phyloP scores from a whole-genome alignment of 92 coral and sea anemone genomes.

The Bergia puertoricense region DNA sequence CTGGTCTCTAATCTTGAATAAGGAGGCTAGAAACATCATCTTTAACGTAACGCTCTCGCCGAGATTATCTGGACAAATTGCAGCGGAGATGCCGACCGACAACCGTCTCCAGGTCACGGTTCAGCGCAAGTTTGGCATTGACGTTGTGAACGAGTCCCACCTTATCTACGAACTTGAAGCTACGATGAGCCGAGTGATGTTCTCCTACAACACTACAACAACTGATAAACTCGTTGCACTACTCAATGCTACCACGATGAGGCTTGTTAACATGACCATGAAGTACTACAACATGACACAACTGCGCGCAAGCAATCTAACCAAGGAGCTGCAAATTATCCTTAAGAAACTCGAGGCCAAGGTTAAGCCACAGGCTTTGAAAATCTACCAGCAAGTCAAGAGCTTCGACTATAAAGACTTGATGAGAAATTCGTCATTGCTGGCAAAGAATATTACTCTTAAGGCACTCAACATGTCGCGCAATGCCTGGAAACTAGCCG shows the following conservation, averaged over 20 bases:
- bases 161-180: constrained; percentile 70
- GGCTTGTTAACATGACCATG: constrained; percentile 56
- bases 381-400: constrained; percentile 62
- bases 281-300: constrained; percentile 72
- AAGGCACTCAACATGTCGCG: constrained; percentile 57
- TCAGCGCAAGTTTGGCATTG: constrained; percentile 75
- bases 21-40: constrained; percentile 69
- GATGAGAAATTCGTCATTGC: constrained; percentile 51
- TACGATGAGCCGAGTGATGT: constrained; percentile 71
- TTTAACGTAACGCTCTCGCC: constrained; percentile 77
- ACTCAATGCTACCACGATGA: constrained; percentile 56
- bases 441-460: constrained; percentile 64
- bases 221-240: constrained; percentile 52
- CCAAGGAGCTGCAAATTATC: constrained; percentile 60
- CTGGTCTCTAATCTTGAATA: constrained; percentile 73
- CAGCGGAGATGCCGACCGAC: constrained; percentile 81
- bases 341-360: constrained; percentile 67
- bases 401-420: constrained; percentile 67
- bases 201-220: constrained; percentile 83
- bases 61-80: constrained; percentile 76
- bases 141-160: constrained; percentile 77
- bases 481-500: constrained; percentile 52
- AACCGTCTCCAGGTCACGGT: constrained; percentile 67
- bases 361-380: constrained; percentile 70
- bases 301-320: constrained; percentile 58